Evolutionary conservation across 2,888 invertebrate species (phyloP), one percentile per base, ranked within the genome.

Genomic region (Platycheirus albimanus): DNA sequence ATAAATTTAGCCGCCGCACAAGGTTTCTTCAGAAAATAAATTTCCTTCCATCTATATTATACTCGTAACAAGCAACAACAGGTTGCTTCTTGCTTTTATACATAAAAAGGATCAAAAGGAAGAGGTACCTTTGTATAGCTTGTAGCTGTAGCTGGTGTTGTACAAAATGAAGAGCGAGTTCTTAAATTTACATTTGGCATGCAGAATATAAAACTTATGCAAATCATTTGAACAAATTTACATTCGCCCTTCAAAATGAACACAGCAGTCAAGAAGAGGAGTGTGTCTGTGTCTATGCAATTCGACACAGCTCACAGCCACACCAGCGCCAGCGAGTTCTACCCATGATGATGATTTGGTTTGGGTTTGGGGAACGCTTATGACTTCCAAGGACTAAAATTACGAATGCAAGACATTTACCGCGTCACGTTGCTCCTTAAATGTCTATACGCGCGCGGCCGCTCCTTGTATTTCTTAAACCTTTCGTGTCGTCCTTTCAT

Each of bases 391-490:
- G 66, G 66, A 61, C 45, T 10, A 15, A 61, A 74, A 69, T 74
- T 75, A 64, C 69, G 47, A 75, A 80, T 81, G 81, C 81, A 81
- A 76, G 71, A 76, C 52, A 71, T 66, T 47, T 19, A 33, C 38
- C 49, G 54, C 56, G 58, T 47, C 64, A 61, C 24, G 52, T 24
- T 30, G 67, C 52, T 47, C 52, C 49, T 28, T 47, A 52, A 67
- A 51, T 30, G 63, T 49, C 45, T n/a, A n/a, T n/a, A n/a, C n/a
- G n/a, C n/a, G n/a, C n/a, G n/a, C n/a, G n/a, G 17, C 20, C 17
- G 6, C 3, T 20, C n/a, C n/a, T 3, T 10, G 17, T 38, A 10
- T 17, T 20, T 8, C 19, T 30, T 13, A n/a, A 13, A 47, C 63
- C 24, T 38, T 69, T 13, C 3, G n/a, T n/a, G n/a, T n/a, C n/a